Conservation (phyloP, 2,888 invertebrate genomes). For the Ryuthela nishihirai region DNA sequence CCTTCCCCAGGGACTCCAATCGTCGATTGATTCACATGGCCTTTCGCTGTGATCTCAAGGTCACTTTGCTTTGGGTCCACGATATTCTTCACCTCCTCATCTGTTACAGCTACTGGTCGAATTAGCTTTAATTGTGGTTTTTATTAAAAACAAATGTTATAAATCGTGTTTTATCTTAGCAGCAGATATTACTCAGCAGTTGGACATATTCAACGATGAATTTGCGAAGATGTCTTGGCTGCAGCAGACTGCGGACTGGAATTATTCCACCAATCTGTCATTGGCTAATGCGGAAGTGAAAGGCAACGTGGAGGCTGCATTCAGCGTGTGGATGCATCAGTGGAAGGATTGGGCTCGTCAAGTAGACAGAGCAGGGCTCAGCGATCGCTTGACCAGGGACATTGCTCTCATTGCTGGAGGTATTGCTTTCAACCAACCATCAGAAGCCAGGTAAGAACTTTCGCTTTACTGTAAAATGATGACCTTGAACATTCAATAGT, state of each 20-base stretch:
- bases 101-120: too few relatives aligned
- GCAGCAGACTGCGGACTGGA: constrained; percentile 29
- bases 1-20: too few relatives aligned
- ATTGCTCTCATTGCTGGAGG: constrained; percentile 17
- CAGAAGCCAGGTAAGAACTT: constrained; percentile 12
- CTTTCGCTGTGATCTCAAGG: too few relatives aligned
- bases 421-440: neutral
- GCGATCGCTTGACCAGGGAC: neutral
- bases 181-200: too few relatives aligned
- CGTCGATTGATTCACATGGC: too few relatives aligned
- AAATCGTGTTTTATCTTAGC: too few relatives aligned
- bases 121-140: too few relatives aligned
- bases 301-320: neutral
- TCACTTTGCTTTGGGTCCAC: too few relatives aligned
- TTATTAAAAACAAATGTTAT: too few relatives aligned
- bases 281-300: neutral
- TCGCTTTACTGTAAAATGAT: too few relatives aligned
- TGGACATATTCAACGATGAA: neutral
- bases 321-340: constrained; percentile 17
- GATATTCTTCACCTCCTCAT: too few relatives aligned
- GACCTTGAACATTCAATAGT: too few relatives aligned
- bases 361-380: neutral
- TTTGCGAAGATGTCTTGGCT: constrained; percentile 2
- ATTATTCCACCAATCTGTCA: constrained; percentile 21
- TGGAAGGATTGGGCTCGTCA: constrained; percentile 22